Percentiles rank a stretch among this genome's conserved stretches.
These are phyloP conservation scores for Limnephilus auricula DNA, from an alignment of 2,888 invertebrate species.

Conservation along the genomic window DNA sequence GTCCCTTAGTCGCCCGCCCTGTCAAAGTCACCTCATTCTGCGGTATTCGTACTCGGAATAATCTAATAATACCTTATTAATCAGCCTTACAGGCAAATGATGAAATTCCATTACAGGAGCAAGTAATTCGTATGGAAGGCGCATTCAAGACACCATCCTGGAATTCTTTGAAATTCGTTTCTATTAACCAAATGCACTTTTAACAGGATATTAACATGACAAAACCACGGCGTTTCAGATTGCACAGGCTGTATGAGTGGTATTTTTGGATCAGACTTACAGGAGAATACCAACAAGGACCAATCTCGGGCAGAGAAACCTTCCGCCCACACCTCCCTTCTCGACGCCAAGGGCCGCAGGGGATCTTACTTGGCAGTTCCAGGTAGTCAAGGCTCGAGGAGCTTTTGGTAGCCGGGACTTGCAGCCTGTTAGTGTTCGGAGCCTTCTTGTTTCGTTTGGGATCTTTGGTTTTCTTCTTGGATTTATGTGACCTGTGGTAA, in stretches of 20 bases:
- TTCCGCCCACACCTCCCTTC: slow-evolving; percentile 77
- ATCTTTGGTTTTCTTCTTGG: background rate
- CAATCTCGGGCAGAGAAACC: slow-evolving; percentile 73
- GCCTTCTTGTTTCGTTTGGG: slow-evolving; percentile 26
- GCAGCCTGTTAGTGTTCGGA: slow-evolving; percentile 41
- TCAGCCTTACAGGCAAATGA: background rate
- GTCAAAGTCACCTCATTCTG: too few relatives aligned
- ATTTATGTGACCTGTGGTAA: background rate
- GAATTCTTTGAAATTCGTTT: background rate
- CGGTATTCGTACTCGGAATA: background rate
- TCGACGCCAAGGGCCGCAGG: slow-evolving; percentile 78
- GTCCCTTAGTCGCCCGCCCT: too few relatives aligned
- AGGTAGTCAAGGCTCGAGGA: slow-evolving; percentile 71
- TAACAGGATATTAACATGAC: slow-evolving; percentile 51
- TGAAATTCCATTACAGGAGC: background rate
- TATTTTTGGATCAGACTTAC: slow-evolving; percentile 73
- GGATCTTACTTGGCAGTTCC: slow-evolving; percentile 82
- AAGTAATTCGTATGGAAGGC: background rate
- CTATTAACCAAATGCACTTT: slow-evolving; percentile 36
- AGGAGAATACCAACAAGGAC: slow-evolving; percentile 71
- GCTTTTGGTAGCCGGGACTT: slow-evolving; percentile 35
- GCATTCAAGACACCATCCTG: background rate
- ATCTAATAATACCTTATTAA: background rate
- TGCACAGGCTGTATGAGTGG: slow-evolving; percentile 65
- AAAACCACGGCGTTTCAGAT: slow-evolving; percentile 65